These are phyloP conservation scores for Semnopithecus entellus DNA, from an alignment of 2,113 vertebrate genomes.

Conservation along the genomic window DNA sequence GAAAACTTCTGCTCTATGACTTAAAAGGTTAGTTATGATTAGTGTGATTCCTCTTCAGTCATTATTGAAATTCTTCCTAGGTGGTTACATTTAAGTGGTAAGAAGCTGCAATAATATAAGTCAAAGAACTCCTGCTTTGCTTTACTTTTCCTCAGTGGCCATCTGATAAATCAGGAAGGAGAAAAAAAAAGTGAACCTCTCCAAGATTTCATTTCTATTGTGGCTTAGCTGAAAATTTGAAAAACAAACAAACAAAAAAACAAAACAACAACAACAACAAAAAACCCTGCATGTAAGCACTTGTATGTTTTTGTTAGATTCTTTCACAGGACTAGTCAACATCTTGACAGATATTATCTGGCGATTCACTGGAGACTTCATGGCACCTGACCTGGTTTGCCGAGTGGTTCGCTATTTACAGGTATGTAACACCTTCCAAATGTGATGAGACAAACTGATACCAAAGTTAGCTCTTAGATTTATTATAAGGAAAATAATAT, in stretches of 20 bases:
- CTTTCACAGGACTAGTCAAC: slow-evolving; percentile 85
- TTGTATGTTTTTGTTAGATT: slow-evolving; percentile 77
- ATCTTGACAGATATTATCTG: slow-evolving; percentile 88
- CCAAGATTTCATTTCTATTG: neutral
- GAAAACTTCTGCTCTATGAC: neutral
- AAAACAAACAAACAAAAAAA: too few species aligned
- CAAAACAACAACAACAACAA: too few species aligned
- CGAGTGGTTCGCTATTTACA: slow-evolving; percentile 84
- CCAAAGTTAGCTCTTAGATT: neutral
- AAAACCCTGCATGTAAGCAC: neutral
- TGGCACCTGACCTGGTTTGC: slow-evolving; percentile 86
- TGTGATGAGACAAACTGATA: neutral
- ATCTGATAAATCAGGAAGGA: neutral
- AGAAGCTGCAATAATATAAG: neutral
- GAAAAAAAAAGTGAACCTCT: neutral
- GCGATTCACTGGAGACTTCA: slow-evolving; percentile 86
- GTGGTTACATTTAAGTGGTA: neutral
- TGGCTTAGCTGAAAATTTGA: neutral
- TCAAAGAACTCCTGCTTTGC: neutral
- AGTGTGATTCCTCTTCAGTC: neutral
- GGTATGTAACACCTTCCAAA: slow-evolving; percentile 69
- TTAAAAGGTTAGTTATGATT: neutral
- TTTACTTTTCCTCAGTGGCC: neutral
- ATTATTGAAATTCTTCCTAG: neutral
- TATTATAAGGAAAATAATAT: neutral